Evolutionary conservation across 1,140 invertebrate genomes (phyloP).

Genomic region (Acromyrmex echinatior): DNA sequence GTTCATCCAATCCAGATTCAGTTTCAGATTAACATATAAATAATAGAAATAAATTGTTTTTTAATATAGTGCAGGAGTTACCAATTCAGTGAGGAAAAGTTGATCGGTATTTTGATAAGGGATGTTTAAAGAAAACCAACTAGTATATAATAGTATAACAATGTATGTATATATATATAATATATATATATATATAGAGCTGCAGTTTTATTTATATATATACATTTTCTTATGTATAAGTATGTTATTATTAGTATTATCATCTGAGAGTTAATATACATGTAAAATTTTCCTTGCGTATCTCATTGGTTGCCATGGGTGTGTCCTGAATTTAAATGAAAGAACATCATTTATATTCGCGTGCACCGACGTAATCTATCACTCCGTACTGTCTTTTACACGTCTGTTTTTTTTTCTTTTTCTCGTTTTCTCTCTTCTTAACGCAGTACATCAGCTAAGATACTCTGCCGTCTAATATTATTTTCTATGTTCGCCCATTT

Average conservation of each 20-base stretch:
- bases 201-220: constrained; percentile 63
- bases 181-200: background rate
- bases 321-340: constrained; percentile 53
- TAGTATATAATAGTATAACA: constrained; percentile 38
- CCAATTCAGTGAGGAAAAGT: background rate
- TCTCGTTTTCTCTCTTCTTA: constrained; percentile 18
- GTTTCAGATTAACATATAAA: background rate
- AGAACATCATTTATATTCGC: constrained; percentile 59
- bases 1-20: background rate
- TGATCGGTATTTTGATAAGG: background rate
- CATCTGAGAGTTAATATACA: constrained; percentile 59
- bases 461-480: constrained; percentile 27
- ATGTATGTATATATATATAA: constrained; percentile 41
- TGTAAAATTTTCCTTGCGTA: constrained; percentile 53
- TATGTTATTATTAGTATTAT: constrained; percentile 51
- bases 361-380: constrained; percentile 11
- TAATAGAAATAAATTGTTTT: background rate
- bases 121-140: constrained; percentile 33
- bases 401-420: constrained; percentile 9
- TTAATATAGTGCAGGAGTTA: background rate
- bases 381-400: constrained; percentile 20
- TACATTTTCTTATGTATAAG: constrained; percentile 58
- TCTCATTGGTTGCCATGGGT: constrained; percentile 16
- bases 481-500: constrained; percentile 31
- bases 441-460: constrained; percentile 46